A percentile compares a stretch with the other conserved stretches of the same genome.
phyloP scores from a whole-genome alignment of 2,888 invertebrate species.

The Nipponacmea schrenckii region DNA sequence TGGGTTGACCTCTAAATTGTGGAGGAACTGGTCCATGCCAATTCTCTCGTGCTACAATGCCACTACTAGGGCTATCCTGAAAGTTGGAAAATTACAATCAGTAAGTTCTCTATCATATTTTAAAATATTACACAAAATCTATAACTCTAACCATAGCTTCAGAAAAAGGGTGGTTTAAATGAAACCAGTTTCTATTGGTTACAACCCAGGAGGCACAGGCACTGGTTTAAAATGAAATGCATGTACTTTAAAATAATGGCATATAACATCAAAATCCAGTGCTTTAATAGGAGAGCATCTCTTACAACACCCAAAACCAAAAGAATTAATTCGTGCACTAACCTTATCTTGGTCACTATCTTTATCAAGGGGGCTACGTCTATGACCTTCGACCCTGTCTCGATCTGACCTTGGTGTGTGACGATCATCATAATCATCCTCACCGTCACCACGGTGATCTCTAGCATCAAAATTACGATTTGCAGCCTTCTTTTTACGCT shows the following conservation, averaged over 20 bases:
- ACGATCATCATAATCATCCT: slow-evolving; percentile 6
- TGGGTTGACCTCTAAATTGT: slow-evolving; percentile 53
- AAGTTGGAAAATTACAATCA: slow-evolving; percentile 4
- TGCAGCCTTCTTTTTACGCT: neutral
- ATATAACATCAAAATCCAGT: no score
- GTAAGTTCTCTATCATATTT: neutral
- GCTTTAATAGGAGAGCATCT: no score
- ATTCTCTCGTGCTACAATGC: slow-evolving; percentile 45
- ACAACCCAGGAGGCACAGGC: no score
- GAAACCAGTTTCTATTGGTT: no score
- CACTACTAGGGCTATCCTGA: slow-evolving; percentile 46
- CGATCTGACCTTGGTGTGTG: slow-evolving; percentile 9
- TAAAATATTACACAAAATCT: no score
- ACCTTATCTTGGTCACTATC: neutral
- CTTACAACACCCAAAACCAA: no score
- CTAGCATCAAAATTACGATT: neutral
- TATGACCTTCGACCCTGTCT: neutral
- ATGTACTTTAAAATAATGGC: no score
- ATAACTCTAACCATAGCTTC: no score
- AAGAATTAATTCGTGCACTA: no score
- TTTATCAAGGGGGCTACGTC: neutral
- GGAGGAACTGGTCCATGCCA: slow-evolving; percentile 58
- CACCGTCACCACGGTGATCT: slow-evolving; percentile 17
- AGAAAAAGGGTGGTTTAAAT: no score
- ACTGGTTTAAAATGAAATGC: no score